Evolutionary conservation across 2,888 invertebrate species (phyloP).

Genomic region (Fragum fragum): DNA sequence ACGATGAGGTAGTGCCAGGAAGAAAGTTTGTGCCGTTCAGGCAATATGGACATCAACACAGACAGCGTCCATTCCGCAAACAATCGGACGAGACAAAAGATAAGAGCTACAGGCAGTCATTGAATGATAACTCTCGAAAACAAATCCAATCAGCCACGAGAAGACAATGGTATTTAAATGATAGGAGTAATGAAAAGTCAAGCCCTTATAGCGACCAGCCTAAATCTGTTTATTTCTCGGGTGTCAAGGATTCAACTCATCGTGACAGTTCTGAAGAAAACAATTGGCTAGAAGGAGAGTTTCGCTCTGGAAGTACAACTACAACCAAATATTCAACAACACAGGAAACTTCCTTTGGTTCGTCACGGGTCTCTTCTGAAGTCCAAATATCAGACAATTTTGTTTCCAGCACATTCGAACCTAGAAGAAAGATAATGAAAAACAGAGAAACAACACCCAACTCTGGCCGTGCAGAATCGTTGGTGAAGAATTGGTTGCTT

Average conservation of each 20-base stretch:
- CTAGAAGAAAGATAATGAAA: too few species aligned
- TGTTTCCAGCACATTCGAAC: too few species aligned
- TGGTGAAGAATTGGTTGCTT: too few species aligned
- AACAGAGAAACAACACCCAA: too few species aligned
- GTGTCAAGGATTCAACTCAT: not conserved
- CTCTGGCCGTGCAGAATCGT: too few species aligned
- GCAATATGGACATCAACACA: not conserved
- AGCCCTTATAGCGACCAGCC: not conserved
- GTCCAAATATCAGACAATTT: too few species aligned
- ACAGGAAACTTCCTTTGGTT: not conserved
- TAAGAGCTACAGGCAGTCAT: too few species aligned
- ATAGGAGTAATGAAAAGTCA: not conserved
- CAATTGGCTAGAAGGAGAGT: not conserved
- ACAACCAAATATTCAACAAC: not conserved
- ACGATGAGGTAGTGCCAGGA: not conserved
- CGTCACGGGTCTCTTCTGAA: too few species aligned
- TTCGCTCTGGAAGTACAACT: not conserved
- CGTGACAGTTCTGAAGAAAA: not conserved
- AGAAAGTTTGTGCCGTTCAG: not conserved
- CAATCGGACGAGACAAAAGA: not conserved
- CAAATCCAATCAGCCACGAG: not conserved
- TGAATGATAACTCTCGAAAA: too few species aligned
- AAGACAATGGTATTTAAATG: not conserved
- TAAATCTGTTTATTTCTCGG: not conserved
- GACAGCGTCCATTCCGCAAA: not conserved